A percentile compares a stretch with the other conserved stretches of the same genome.
Evolutionary conservation across 2,888 invertebrate genomes (phyloP).

Genomic region (Campoplex capitator): DNA sequence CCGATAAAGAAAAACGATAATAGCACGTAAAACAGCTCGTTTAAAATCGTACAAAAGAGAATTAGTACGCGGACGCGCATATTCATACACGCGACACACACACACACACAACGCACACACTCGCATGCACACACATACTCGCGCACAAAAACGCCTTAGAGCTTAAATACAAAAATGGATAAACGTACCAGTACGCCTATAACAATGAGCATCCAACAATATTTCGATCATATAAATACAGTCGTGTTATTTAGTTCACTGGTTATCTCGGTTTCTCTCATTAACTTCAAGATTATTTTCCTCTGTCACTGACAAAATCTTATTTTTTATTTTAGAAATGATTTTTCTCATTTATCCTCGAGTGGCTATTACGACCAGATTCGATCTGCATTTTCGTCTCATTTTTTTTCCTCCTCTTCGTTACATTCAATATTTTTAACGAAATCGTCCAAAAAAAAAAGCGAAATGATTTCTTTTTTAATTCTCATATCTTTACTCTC

Average conservation of each 20-base stretch:
- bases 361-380: neutral
- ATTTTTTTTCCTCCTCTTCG: neutral
- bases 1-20: neutral
- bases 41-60: slow-evolving; percentile 45
- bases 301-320: too few species aligned
- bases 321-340: neutral
- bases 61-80: slow-evolving; percentile 12
- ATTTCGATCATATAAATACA: slow-evolving; percentile 69
- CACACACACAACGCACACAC: neutral
- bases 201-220: slow-evolving; percentile 79
- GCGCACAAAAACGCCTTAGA: slow-evolving; percentile 51
- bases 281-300: slow-evolving; percentile 39
- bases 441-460: neutral
- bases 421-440: neutral
- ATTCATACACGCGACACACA: neutral
- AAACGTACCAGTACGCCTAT: slow-evolving; percentile 83
- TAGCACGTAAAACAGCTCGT: slow-evolving; percentile 34
- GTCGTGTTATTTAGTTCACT: slow-evolving; percentile 40
- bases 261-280: slow-evolving; percentile 46
- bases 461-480: neutral
- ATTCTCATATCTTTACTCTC: slow-evolving; percentile 11
- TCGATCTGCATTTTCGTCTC: neutral
- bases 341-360: slow-evolving; percentile 13
- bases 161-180: slow-evolving; percentile 67
- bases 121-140: neutral